phyloP scores from a whole-genome alignment of 2,113 vertebrate species.

The Myrmecophaga tridactyla region DNA sequence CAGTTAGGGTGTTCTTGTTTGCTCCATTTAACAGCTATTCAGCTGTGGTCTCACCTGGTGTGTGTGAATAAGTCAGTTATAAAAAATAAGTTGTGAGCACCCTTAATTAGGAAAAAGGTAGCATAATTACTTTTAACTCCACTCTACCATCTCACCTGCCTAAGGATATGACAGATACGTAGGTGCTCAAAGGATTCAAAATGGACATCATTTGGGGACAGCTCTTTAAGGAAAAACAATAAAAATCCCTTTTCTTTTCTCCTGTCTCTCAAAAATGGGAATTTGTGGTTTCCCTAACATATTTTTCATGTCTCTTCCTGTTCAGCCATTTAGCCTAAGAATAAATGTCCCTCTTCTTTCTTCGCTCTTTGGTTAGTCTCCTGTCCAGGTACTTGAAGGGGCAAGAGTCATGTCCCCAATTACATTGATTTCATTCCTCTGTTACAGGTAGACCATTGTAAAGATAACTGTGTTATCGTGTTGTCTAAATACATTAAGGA shows the following conservation, averaged over 20 bases:
- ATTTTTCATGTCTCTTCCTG: background rate
- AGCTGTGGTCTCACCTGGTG: background rate
- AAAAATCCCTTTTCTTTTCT: background rate
- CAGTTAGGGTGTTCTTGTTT: background rate
- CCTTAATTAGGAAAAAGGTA: conserved; percentile 39
- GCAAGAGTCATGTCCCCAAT: background rate
- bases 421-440: background rate
- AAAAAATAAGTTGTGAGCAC: background rate
- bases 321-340: background rate
- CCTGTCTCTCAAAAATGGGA: background rate
- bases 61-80: conserved; percentile 23
- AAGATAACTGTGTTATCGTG: background rate
- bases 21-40: conserved; percentile 22
- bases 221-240: background rate
- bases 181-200: conserved; percentile 27
- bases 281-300: background rate
- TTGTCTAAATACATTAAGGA: background rate
- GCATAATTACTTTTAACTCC: background rate
- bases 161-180: background rate
- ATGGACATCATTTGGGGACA: background rate
- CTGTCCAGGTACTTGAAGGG: background rate
- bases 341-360: background rate
- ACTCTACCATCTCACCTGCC: background rate
- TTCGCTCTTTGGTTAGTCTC: background rate
- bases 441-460: background rate